phyloP scores from a whole-genome alignment of 1,140 invertebrate genomes.

The Zaprionus lachaisei region DNA sequence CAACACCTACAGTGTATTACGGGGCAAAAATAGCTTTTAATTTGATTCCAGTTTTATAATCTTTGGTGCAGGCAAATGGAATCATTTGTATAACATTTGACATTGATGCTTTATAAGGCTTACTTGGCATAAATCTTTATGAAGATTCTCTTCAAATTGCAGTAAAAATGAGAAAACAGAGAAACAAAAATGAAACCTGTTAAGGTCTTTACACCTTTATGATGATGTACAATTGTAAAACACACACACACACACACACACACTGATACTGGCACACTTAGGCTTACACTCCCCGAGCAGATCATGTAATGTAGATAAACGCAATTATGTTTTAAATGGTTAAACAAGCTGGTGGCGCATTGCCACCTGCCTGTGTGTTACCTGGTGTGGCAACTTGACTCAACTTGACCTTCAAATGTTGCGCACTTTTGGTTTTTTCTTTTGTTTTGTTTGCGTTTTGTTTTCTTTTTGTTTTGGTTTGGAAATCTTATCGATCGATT shows the following conservation, averaged over 20 bases:
- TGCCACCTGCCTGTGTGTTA: slow-evolving; percentile 17
- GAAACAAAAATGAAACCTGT: background rate
- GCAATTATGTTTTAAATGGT: slow-evolving; percentile 53
- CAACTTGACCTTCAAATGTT: slow-evolving; percentile 52
- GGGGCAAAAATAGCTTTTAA: background rate
- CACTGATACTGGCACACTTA: background rate
- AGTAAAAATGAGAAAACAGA: background rate
- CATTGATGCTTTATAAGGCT: background rate
- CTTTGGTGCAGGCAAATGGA: background rate
- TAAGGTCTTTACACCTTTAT: background rate
- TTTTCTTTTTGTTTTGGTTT: slow-evolving; percentile 11
- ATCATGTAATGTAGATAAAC: slow-evolving; percentile 45
- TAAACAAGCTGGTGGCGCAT: slow-evolving; percentile 29
- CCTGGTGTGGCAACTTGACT: slow-evolving; percentile 14
- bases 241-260: slow-evolving; percentile 6
- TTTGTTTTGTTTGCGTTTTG: slow-evolving; percentile 17
- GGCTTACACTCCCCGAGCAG: slow-evolving; percentile 11
- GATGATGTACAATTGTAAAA: slow-evolving; percentile 14
- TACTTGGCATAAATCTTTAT: background rate
- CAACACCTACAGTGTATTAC: background rate
- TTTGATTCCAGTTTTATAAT: slow-evolving; percentile 4
- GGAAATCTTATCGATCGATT: slow-evolving; percentile 34
- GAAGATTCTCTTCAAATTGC: background rate
- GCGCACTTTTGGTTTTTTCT: slow-evolving; percentile 7
- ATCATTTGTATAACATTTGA: background rate